Base-by-base conservation (phyloP, 2,797 vertebrate genomes). In the Stomatorhinus walkeri region DNA sequence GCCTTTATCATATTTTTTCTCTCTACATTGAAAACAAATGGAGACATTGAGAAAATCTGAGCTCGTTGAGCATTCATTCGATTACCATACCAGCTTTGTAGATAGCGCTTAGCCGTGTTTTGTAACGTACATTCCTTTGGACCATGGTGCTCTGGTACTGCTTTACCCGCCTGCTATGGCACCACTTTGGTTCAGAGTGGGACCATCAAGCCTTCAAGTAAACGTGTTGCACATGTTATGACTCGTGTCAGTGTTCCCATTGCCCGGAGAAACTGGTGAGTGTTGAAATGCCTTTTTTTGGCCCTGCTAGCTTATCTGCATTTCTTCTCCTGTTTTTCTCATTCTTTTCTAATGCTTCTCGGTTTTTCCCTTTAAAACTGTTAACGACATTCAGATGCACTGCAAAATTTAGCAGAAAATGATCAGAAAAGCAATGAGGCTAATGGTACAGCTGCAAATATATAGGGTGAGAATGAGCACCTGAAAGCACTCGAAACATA, bases 31-130 rank as follows among this genome's bases (percentile, higher is more conserved):
- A 40, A 72, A 72, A 72, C 68, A 72, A 72, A 72, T 72, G 76
- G 40, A 81, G 40, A 46, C 68, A 36, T 19, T 81, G 12, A 32
- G 76, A 46, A 81, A 81, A 81, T 9, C 19, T n/a, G 40, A n/a
- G 76, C 40, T 19, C 3, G 16, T 81, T n/a, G 76, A 81, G 40
- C 16, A 81, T 81, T 81, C 76, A 81, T 43, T 81, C 76, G 76
- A 81, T 81, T 81, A 81, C 76, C 40, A 81, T 81, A 81, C 76
- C 76, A 43, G 40, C 76, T 81, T 46, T 81, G 40, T 81, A 79
- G 36, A 79, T 79, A 81, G 76, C 76, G 22, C 9, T 81, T 46
- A 0, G 40, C 40, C 16, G 76, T 46, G 76, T 81, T 22, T 46
- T n/a, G 76, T 46, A 46, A 81, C 36, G 36, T 46, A n/a, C 76